Percentiles rank a stretch among this genome's conserved stretches.
Conservation (phyloP, 2,797 vertebrate genomes). For the Vipera ursinii region DNA sequence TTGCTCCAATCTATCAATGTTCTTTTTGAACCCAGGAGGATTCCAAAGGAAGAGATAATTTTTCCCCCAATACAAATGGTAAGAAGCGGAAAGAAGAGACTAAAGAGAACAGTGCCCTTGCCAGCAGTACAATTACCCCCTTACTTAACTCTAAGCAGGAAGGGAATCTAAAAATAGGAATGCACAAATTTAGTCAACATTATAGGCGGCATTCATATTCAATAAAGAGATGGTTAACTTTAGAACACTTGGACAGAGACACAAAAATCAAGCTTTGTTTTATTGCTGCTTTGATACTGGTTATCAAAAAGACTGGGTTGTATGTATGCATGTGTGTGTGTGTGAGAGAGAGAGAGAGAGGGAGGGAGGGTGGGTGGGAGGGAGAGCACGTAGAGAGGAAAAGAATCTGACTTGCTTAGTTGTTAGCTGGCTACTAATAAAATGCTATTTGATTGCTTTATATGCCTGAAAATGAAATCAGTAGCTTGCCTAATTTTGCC, state of each 20-base stretch:
- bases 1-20: neutral
- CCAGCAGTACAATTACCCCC: neutral
- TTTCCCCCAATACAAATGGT: neutral
- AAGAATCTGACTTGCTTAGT: neutral
- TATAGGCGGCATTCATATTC: neutral
- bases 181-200: neutral
- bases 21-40: neutral
- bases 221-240: neutral
- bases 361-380: neutral
- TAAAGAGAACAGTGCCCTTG: neutral
- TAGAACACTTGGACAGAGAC: neutral
- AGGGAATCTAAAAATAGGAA: neutral
- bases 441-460: neutral
- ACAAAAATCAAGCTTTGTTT: neutral
- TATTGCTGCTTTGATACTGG: neutral
- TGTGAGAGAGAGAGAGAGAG: too few relatives aligned
- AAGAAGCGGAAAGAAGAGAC: neutral
- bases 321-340: too few relatives aligned
- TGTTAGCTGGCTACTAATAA: neutral
- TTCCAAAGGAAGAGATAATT: neutral
- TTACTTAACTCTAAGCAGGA: neutral
- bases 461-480: neutral
- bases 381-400: neutral
- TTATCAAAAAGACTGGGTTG: neutral
- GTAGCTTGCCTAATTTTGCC: neutral